Percentiles rank a stretch among this genome's conserved stretches.
Conservation (phyloP, 2,113 vertebrate species). For the Madoqua kirkii region DNA sequence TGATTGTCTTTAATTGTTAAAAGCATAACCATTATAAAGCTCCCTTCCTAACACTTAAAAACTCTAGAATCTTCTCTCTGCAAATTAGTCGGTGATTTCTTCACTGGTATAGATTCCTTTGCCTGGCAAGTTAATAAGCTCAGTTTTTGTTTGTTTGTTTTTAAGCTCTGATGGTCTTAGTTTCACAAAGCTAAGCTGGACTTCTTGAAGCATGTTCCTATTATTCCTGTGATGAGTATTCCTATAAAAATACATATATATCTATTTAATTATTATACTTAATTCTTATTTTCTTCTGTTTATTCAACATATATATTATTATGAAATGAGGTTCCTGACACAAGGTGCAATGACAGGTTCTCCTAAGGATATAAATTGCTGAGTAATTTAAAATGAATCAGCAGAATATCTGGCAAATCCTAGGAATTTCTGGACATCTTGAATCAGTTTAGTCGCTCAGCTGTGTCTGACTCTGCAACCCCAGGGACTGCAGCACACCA, state of each 20-base stretch:
- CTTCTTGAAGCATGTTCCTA: background rate
- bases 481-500: background rate
- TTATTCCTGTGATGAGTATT: background rate
- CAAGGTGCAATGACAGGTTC: background rate
- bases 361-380: conserved; percentile 17
- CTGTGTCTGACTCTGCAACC: rapidly evolving
- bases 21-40: background rate
- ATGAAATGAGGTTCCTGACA: background rate
- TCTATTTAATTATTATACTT: background rate
- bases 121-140: background rate
- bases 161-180: background rate
- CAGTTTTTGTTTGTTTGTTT: background rate
- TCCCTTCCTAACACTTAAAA: background rate
- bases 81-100: background rate
- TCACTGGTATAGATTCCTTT: background rate
- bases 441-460: background rate
- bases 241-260: background rate
- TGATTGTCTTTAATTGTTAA: background rate
- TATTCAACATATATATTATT: background rate
- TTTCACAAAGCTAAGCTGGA: conserved; percentile 25
- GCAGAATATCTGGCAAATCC: background rate
- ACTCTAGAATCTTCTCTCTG: background rate
- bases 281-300: background rate
- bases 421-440: background rate
- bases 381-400: conserved; percentile 13